Conservation (phyloP, 2,888 invertebrate species). For the Agrilus mali region DNA sequence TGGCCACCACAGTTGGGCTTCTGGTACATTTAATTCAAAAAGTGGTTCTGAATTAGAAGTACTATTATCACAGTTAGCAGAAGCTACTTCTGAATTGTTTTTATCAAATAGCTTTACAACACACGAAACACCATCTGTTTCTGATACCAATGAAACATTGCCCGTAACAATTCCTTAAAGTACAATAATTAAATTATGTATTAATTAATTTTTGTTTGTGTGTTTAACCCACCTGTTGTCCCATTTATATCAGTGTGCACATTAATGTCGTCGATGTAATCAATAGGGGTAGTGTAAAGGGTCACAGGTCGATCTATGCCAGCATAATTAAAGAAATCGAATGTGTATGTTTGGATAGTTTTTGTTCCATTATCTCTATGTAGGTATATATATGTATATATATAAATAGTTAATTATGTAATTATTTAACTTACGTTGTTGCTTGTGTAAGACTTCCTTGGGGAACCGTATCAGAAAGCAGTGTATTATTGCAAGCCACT, state of each 20-base stretch:
- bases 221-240: slow-evolving; percentile 53
- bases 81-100: slow-evolving; percentile 42
- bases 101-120: slow-evolving; percentile 31
- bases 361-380: slow-evolving; percentile 48
- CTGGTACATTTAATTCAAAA: slow-evolving; percentile 53
- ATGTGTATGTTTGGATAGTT: slow-evolving; percentile 67
- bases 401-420: too few relatives aligned
- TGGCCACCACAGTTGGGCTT: slow-evolving; percentile 86
- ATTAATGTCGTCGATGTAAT: slow-evolving; percentile 75
- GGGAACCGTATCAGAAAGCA: slow-evolving; percentile 77
- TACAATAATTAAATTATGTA: slow-evolving; percentile 5
- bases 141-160: slow-evolving; percentile 39
- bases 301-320: slow-evolving; percentile 91
- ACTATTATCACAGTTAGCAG: slow-evolving; percentile 39
- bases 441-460: slow-evolving; percentile 63
- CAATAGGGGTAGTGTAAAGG: slow-evolving; percentile 73
- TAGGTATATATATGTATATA: too few relatives aligned
- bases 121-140: slow-evolving; percentile 14
- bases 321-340: slow-evolving; percentile 98
- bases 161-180: slow-evolving; percentile 46
- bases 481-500: slow-evolving; percentile 87
- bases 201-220: too few relatives aligned
- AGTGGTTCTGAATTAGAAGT: slow-evolving; percentile 35
- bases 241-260: slow-evolving; percentile 58
- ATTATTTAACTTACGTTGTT: slow-evolving; percentile 39